phyloP scores from a whole-genome alignment of 2,113 vertebrate genomes.

The Chaetodon trifascialis region DNA sequence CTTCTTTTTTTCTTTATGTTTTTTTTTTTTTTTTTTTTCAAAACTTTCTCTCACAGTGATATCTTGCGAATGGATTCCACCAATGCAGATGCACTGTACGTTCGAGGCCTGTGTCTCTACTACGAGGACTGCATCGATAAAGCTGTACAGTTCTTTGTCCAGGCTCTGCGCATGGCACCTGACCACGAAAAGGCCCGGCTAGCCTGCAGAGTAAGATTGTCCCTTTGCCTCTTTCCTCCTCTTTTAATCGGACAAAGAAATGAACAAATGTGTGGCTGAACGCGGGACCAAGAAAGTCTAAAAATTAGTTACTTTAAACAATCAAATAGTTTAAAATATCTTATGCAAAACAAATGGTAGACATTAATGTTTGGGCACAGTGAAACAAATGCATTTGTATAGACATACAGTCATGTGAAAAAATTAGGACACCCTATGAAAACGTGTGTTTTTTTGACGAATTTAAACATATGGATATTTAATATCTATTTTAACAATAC shows the following conservation, averaged over 20 bases:
- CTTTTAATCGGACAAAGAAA: not conserved
- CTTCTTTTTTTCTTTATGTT: not conserved
- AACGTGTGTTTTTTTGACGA: no score
- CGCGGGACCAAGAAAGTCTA: not conserved
- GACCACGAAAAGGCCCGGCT: constrained; percentile 95
- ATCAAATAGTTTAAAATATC: no score
- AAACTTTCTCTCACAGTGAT: constrained; percentile 83
- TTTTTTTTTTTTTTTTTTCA: no score
- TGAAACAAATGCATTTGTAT: no score
- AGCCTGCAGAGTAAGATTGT: constrained; percentile 90
- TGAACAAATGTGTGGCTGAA: not conserved
- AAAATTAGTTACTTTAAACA: not conserved
- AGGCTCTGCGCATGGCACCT: constrained; percentile 95
- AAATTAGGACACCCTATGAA: no score
- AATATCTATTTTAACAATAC: no score
- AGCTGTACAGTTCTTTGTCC: constrained; percentile 96
- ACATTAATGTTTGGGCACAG: no score
- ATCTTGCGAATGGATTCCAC: constrained; percentile 95
- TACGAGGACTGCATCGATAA: constrained; percentile 98
- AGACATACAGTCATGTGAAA: no score
- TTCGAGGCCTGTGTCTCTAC: constrained; percentile 95
- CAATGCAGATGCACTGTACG: constrained; percentile 94
- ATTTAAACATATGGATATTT: no score
- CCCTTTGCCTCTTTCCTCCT: not conserved
- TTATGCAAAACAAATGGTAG: no score